These are phyloP conservation scores for Rhynchomys soricoides DNA, from an alignment of 2,113 vertebrate genomes.

Conservation along the genomic window DNA sequence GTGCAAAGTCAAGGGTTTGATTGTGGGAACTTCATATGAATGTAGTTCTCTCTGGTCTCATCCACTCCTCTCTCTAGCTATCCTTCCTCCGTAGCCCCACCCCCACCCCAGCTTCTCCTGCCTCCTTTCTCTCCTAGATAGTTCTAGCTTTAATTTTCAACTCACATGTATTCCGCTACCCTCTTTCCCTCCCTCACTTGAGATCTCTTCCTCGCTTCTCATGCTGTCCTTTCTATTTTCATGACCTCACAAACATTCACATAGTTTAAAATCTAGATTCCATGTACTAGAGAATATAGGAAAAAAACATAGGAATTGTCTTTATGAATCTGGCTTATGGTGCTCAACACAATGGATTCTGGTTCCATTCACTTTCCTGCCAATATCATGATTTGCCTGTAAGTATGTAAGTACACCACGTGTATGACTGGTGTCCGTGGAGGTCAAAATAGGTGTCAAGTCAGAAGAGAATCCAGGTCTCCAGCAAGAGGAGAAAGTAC, in stretches of 20 bases:
- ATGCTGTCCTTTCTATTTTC: not conserved
- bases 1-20: not conserved
- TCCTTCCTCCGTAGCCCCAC: not conserved
- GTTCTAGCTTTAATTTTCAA: not conserved
- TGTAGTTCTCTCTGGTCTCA: not conserved
- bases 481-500: not conserved
- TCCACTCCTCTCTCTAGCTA: not conserved
- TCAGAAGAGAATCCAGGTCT: not conserved
- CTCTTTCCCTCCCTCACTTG: not conserved
- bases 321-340: not conserved
- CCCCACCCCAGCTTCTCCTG: too few relatives aligned
- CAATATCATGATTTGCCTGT: not conserved
- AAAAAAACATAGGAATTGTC: not conserved
- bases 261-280: not conserved
- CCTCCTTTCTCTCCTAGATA: not conserved
- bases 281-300: not conserved
- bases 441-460: not conserved
- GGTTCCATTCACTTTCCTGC: not conserved
- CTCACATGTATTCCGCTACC: not conserved
- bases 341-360: not conserved
- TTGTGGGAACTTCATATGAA: not conserved
- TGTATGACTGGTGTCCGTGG: not conserved
- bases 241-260: not conserved
- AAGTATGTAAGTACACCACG: not conserved
- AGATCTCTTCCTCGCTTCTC: not conserved